Conservation (phyloP, 2,797 vertebrate species). For the Rhinogobio ventralis region DNA sequence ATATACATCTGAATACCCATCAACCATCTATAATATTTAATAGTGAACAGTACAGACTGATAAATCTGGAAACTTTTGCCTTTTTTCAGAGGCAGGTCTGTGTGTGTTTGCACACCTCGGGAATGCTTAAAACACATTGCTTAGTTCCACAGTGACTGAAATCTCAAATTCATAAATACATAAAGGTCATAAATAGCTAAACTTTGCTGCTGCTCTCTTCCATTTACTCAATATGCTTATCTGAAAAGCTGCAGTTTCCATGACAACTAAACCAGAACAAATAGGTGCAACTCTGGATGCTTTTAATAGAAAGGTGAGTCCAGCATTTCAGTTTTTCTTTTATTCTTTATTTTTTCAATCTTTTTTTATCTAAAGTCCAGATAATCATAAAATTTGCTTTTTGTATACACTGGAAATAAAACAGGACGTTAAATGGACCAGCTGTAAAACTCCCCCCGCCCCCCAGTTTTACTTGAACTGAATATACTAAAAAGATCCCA, state of each 20-base stretch:
- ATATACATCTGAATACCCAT: not conserved
- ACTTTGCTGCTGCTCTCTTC: constrained; percentile 49
- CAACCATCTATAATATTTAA: not conserved
- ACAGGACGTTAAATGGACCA: not conserved
- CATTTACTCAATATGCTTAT: constrained; percentile 47
- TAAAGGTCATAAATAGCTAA: constrained; percentile 63
- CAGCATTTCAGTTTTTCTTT: constrained; percentile 40
- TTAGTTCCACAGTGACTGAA: constrained; percentile 14
- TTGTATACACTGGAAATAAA: not conserved
- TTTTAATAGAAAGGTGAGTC: constrained; percentile 36
- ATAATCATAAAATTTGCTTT: not conserved
- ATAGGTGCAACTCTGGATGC: constrained; percentile 34
- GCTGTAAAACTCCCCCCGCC: too few species aligned
- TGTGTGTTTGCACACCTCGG: not conserved
- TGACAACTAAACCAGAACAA: constrained; percentile 58
- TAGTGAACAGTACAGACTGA: not conserved
- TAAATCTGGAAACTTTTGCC: not conserved
- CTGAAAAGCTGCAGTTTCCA: constrained; percentile 57
- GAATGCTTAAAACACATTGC: constrained; percentile 24
- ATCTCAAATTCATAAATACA: constrained; percentile 60
- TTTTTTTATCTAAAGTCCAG: constrained; percentile 1
- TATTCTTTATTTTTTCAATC: constrained; percentile 13
- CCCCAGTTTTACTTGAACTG: not conserved
- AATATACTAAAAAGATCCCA: not conserved
- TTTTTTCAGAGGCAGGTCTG: not conserved